Percentiles rank a stretch among this genome's conserved stretches.
phyloP scores from a whole-genome alignment of 2,797 vertebrate species.

The Dendrocincla tyrannina region DNA sequence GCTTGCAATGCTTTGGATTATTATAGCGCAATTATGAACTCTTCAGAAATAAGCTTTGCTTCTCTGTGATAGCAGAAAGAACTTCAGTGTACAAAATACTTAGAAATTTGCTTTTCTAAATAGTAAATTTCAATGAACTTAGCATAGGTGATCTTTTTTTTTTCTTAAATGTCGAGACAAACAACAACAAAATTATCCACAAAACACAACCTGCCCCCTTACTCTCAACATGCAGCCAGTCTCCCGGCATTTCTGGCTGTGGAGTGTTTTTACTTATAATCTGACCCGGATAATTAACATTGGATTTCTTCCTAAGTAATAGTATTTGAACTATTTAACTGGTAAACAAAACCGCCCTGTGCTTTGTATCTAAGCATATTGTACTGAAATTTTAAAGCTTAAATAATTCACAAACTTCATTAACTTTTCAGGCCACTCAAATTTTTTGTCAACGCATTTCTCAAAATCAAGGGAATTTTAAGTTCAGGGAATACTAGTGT shows the following conservation, averaged over 20 bases:
- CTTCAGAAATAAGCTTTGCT: background rate
- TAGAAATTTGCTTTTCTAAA: background rate
- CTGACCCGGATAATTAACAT: background rate
- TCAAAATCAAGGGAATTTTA: background rate
- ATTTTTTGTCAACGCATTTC: background rate
- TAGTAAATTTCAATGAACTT: background rate
- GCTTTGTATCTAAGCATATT: background rate
- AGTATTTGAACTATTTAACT: constrained; percentile 4
- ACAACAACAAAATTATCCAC: background rate
- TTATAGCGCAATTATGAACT: background rate
- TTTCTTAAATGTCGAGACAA: background rate
- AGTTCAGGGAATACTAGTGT: background rate
- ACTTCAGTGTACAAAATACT: background rate
- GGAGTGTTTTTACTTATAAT: background rate
- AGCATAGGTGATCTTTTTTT: background rate
- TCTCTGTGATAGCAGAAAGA: background rate
- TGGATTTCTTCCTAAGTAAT: background rate
- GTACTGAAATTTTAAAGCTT: background rate
- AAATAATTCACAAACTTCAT: background rate
- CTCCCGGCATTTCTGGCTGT: background rate
- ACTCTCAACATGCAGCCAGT: background rate
- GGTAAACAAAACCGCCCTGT: background rate
- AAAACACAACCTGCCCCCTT: background rate
- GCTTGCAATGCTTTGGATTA: background rate
- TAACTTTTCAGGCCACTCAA: background rate